phyloP scores from a whole-genome alignment of 2,888 invertebrate genomes.

The Sarcophaga rosellei region DNA sequence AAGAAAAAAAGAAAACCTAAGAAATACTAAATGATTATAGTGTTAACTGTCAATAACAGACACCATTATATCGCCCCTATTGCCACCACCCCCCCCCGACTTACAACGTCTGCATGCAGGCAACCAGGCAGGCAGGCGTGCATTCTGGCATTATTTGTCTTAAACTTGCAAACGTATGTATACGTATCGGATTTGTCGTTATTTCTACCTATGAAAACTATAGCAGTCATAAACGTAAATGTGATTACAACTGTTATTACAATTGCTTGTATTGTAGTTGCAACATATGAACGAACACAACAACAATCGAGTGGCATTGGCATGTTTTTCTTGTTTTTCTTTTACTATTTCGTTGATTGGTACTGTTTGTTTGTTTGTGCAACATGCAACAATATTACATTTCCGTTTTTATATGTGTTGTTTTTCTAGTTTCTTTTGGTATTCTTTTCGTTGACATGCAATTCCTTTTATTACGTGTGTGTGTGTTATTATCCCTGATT shows the following conservation, averaged over 20 bases:
- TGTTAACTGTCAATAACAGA: conserved; percentile 68
- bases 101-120: background rate
- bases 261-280: conserved; percentile 22
- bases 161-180: background rate
- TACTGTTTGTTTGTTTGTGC: background rate
- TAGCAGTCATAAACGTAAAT: conserved; percentile 41
- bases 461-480: background rate
- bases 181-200: conserved; percentile 13
- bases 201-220: background rate
- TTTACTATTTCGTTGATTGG: background rate
- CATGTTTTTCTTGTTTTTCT: conserved; percentile 12
- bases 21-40: conserved; percentile 66
- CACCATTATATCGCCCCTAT: conserved; percentile 53
- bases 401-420: background rate
- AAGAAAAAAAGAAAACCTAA: conserved; percentile 5
- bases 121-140: too few species aligned
- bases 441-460: background rate
- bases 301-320: background rate
- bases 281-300: background rate
- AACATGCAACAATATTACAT: conserved; percentile 43
- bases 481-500: too few species aligned
- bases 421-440: background rate
- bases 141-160: conserved; percentile 3
- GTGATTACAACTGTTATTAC: conserved; percentile 41
- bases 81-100: background rate